Base-by-base conservation (phyloP, 2,113 vertebrate genomes). In the Entomyzon cyanotis region DNA sequence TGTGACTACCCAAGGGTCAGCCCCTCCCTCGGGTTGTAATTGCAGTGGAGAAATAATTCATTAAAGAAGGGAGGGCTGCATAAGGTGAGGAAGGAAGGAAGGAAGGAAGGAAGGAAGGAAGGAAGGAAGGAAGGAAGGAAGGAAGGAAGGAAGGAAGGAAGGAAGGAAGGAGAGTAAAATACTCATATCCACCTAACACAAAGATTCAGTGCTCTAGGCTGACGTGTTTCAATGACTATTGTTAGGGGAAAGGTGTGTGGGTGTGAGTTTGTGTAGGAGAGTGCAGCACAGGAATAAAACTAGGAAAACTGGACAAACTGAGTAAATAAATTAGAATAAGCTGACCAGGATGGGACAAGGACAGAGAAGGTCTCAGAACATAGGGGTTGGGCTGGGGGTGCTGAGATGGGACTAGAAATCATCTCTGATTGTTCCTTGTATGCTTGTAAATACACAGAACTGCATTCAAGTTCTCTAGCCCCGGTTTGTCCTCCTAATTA, bases 321-420 rank as follows among this genome's bases (percentile, higher is more conserved):
- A 71, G 19, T 67, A 56, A 84, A 15, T 56, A 24, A 70, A 21
- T 13, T 67, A 50, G 63, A 56, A 65, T 55, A 65, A 59, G 11
- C 7, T 75, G 52, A 56, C 24, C 76, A 68, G 41, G 8, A 42
- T 46, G 39, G 18, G 33, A 75, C 50, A 69, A 79, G 16, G 63
- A 55, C 13, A 42, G 16, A 59, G 23, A 37, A 11, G 3, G n/a
- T 30, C 35, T 37, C 53, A 90, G 71, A 91, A 91, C 7, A 28
- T 0, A 56, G 15, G 2, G 0, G 2, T 4, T 76, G 49, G 18
- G 17, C 58, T 76, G 20, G 16, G 19, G 5, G 1, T 49, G 35
- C 47, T 39, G 12, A 84, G 33, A 11, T 46, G 33, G 25, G 23
- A 12, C 18, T 74, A 44, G 35, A 75, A 81, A 67, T 8, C 0